phyloP scores from a whole-genome alignment of 2,113 vertebrate species.

The Talpa occidentalis region DNA sequence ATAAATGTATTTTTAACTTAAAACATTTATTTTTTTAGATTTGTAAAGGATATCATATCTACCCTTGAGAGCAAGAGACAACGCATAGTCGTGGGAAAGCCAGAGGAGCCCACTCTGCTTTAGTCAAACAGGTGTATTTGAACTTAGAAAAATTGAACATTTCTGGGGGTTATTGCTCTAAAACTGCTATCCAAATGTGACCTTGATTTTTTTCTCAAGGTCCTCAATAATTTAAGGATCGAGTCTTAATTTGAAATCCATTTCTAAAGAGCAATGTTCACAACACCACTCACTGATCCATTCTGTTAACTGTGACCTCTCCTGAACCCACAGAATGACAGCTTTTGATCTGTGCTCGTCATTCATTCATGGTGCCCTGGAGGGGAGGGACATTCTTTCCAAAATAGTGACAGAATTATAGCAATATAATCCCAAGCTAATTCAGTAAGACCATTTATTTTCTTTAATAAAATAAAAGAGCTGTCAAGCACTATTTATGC shows the following conservation, averaged over 20 bases:
- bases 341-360: not conserved
- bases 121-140: not conserved
- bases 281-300: not conserved
- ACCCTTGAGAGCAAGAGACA: not conserved
- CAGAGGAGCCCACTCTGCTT: not conserved
- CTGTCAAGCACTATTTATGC: conserved; percentile 48
- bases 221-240: not conserved
- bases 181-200: not conserved
- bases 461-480: conserved; percentile 62
- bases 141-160: not conserved
- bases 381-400: not conserved
- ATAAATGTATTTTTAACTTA: not conserved
- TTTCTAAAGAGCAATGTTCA: not conserved
- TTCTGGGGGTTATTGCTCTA: not conserved
- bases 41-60: not conserved
- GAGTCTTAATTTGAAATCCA: not conserved
- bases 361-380: not conserved
- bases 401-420: conserved; percentile 58
- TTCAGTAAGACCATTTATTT: conserved; percentile 43
- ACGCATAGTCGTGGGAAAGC: not conserved
- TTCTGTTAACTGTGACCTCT: not conserved
- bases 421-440: conserved; percentile 22
- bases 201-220: not conserved
- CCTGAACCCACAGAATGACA: not conserved
- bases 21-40: not conserved